Base-by-base conservation (phyloP, 1,140 invertebrate genomes). In the Proctacanthus coquilletti region DNA sequence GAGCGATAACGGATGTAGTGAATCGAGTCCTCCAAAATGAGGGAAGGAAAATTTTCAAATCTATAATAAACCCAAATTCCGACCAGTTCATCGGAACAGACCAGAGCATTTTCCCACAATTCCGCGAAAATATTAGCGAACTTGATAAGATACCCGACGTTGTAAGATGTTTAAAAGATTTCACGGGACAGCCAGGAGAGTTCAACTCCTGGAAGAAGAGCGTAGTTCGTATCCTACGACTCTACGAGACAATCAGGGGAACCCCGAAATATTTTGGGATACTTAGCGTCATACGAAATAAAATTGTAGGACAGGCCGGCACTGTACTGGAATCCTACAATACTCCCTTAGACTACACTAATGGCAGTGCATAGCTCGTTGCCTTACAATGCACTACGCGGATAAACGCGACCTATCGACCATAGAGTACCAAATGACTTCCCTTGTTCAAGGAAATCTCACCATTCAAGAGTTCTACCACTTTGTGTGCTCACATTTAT, bases 151-250 rank as follows among this genome's bases (percentile, higher is more conserved):
- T 37, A 5, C 35, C 35, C 4, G 21, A 37, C 17, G 35, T 37
- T 25, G 35, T 37, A 4, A 25, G 15, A 27, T n/a, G 35, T 15
- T 4, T 37, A 13, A 25, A 21, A 10, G 6, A 37, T 13, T 37
- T 37, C 18, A 23, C 23, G n/a, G 35, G 21, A 5, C 14, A 17
- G 4, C n/a, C 35, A 23, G 17, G 35, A n/a, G 35, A 37, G 27
- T 40, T 35, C 17, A 40, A 23, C 21, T 40, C 38, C 17, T 40
- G 38, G 31, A 38, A 38, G 31, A 11, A 38, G 15, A 40, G 27
- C 13, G 37, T 39, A 15, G 37, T 21, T 3, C 17, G 33, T n/a
- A 18, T 40, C 10, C 5, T 40, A 18, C 17, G 13, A 18, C 5
- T 40, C 23, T 40, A 27, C 19, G 32, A 40, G n/a, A 4, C 20